phyloP scores from a whole-genome alignment of 2,113 vertebrate species.

The Oceanodroma tethys region DNA sequence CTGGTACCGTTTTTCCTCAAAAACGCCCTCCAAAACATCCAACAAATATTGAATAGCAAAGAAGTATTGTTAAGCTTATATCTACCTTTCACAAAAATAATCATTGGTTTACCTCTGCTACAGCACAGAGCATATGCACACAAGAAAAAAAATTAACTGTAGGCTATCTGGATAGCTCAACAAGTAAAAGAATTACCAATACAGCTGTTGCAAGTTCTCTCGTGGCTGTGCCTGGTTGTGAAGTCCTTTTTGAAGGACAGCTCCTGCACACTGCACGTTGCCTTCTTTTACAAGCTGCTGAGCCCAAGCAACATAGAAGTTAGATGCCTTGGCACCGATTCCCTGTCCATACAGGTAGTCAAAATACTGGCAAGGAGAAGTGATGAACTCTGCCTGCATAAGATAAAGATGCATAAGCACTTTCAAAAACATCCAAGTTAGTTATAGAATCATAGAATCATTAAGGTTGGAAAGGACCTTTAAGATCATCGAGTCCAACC shows the following conservation, averaged over 20 bases:
- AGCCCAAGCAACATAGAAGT: constrained; percentile 43
- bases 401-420: neutral
- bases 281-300: neutral
- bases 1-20: neutral
- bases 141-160: fast-evolving
- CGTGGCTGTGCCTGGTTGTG: neutral
- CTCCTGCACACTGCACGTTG: neutral
- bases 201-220: constrained; percentile 1
- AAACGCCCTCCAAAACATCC: neutral
- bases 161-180: fast-evolving
- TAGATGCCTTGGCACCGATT: neutral
- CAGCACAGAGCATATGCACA: neutral
- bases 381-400: constrained; percentile 13
- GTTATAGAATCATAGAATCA: too few species aligned
- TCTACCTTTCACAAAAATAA: neutral
- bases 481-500: too few species aligned
- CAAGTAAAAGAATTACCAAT: neutral
- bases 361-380: constrained; percentile 22
- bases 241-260: constrained; percentile 19
- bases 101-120: neutral
- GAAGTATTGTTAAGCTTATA: neutral
- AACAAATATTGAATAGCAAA: neutral
- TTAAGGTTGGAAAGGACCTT: too few species aligned
- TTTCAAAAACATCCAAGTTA: neutral
- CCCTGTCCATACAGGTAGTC: neutral